Evolutionary conservation across 2,888 invertebrate species (phyloP).

Genomic region (Polymixis lichenea): DNA sequence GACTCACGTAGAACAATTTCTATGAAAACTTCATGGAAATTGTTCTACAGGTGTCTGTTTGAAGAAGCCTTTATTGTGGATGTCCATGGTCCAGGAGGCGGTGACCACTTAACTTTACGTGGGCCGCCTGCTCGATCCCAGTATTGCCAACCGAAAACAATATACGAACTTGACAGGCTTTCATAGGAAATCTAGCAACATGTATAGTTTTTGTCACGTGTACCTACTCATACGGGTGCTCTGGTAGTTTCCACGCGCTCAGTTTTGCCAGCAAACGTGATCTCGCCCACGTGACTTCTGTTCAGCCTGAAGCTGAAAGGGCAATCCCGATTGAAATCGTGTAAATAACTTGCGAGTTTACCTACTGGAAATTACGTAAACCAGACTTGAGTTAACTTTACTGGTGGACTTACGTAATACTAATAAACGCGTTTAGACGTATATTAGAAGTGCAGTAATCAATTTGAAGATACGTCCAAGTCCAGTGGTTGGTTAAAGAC

Average conservation of each 20-base stretch:
- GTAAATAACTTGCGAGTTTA: background rate
- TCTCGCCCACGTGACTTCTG: slow-evolving; percentile 11
- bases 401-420: background rate
- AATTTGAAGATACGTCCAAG: background rate
- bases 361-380: background rate
- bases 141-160: background rate
- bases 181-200: background rate
- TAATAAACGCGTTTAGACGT: background rate
- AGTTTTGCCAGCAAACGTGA: slow-evolving; percentile 14
- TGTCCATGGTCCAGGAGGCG: background rate
- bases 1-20: too few species aligned
- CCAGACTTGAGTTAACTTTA: background rate
- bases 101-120: too few species aligned
- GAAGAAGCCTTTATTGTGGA: background rate
- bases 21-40: too few species aligned
- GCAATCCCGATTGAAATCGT: background rate
- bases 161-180: background rate
- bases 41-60: too few species aligned
- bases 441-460: background rate
- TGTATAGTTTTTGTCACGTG: slow-evolving; percentile 23
- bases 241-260: background rate
- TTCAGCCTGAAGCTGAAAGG: slow-evolving; percentile 21
- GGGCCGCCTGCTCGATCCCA: background rate
- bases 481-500: background rate
- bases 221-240: background rate